A percentile compares a stretch with the other conserved stretches of the same genome.
Conservation (phyloP, 2,888 invertebrate species). For the Leucania comma region DNA sequence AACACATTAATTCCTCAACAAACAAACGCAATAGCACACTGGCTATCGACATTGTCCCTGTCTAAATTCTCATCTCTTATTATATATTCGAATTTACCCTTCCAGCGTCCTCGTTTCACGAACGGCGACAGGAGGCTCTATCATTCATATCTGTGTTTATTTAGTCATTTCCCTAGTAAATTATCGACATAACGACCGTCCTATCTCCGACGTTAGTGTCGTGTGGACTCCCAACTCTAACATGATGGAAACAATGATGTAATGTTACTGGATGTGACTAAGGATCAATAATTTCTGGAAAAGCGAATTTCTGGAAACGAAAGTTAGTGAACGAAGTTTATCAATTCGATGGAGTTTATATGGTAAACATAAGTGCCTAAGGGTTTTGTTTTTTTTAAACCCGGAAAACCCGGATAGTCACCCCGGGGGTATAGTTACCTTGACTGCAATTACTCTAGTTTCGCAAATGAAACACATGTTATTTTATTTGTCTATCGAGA, state of each 20-base stretch:
- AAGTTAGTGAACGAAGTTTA: background rate
- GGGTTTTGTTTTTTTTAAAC: background rate
- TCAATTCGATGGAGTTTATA: background rate
- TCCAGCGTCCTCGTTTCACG: conserved; percentile 21
- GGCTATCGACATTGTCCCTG: background rate
- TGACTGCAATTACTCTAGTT: too few relatives aligned
- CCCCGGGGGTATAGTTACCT: too few relatives aligned
- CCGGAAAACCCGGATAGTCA: too few relatives aligned
- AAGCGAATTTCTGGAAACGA: background rate
- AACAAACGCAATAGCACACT: background rate
- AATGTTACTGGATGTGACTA: conserved; percentile 59
- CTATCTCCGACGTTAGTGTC: conserved; percentile 75
- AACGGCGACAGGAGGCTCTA: conserved; percentile 63
- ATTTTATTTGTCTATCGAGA: too few relatives aligned
- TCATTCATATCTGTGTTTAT: conserved; percentile 78
- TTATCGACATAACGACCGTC: conserved; percentile 75
- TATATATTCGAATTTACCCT: conserved; percentile 43
- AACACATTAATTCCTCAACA: background rate
- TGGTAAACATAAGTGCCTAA: background rate
- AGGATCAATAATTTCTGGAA: background rate
- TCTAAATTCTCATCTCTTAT: conserved; percentile 23
- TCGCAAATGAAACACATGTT: too few relatives aligned
- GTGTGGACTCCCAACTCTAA: conserved; percentile 67
- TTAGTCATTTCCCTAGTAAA: conserved; percentile 79
- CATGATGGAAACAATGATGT: conserved; percentile 52